Conservation (phyloP, 2,113 vertebrate genomes). For the Daubentonia madagascariensis region DNA sequence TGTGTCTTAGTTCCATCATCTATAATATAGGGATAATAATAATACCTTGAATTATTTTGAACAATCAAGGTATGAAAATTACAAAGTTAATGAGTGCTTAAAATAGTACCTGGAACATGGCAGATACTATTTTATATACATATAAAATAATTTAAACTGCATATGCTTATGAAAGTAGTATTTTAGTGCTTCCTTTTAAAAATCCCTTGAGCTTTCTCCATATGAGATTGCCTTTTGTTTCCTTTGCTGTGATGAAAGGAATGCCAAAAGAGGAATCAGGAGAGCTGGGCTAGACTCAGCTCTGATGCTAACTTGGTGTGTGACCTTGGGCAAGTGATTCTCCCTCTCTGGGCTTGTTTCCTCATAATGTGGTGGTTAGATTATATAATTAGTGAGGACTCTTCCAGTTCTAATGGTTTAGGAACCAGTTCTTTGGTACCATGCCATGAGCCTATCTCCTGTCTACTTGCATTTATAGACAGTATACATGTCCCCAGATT, state of each 20-base stretch:
- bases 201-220: neutral
- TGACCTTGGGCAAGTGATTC: neutral
- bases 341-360: neutral
- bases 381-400: neutral
- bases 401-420: neutral
- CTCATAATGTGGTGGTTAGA: neutral
- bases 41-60: neutral
- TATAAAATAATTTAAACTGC: neutral
- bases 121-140: neutral
- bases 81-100: neutral
- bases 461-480: neutral
- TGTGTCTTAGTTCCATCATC: neutral
- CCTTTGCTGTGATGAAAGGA: conserved; percentile 3
- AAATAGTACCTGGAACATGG: neutral
- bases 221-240: neutral
- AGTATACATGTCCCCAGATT: neutral
- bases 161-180: neutral
- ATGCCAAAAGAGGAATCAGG: neutral
- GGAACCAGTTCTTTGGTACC: neutral
- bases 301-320: neutral
- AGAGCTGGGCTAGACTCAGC: neutral
- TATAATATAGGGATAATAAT: neutral
- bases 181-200: conserved; percentile 26
- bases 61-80: neutral
- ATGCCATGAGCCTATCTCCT: neutral